phyloP scores from a whole-genome alignment of 2,797 vertebrate genomes.

The Numenius phaeopus region DNA sequence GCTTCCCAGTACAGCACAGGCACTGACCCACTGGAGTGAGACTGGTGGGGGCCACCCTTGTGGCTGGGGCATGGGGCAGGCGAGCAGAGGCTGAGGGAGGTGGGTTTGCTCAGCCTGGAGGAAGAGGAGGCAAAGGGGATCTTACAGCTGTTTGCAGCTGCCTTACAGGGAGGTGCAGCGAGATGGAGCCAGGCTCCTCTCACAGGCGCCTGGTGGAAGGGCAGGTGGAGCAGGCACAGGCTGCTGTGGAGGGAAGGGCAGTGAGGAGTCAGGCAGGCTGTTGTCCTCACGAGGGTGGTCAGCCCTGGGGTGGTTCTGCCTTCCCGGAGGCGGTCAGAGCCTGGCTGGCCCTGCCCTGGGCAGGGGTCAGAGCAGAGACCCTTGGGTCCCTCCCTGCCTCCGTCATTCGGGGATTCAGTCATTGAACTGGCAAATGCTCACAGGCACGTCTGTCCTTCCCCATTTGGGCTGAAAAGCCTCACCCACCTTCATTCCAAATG shows the following conservation, averaged over 20 bases:
- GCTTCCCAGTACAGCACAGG: neutral
- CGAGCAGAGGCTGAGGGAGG: neutral
- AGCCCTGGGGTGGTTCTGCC: neutral
- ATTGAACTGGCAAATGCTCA: too few relatives aligned
- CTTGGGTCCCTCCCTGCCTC: neutral
- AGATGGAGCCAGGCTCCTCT: neutral
- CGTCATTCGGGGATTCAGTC: too few relatives aligned
- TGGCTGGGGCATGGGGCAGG: neutral
- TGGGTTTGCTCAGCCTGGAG: neutral
- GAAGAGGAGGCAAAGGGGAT: neutral
- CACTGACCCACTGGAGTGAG: neutral
- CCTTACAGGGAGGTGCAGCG: neutral
- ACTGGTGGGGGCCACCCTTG: rapidly evolving
- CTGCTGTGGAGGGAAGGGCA: neutral
- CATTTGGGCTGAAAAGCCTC: neutral
- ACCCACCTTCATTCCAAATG: neutral
- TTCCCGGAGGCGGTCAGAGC: neutral
- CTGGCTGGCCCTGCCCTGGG: neutral
- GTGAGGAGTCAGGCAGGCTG: neutral
- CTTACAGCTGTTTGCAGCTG: neutral
- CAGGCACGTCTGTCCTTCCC: neutral
- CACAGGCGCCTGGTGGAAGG: neutral
- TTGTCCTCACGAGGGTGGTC: rapidly evolving
- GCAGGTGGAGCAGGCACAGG: neutral
- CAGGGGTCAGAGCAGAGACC: neutral